A percentile compares a stretch with the other conserved stretches of the same genome.
Evolutionary conservation across 1,140 invertebrate genomes (phyloP).

Genomic region (Aphis craccivora): DNA sequence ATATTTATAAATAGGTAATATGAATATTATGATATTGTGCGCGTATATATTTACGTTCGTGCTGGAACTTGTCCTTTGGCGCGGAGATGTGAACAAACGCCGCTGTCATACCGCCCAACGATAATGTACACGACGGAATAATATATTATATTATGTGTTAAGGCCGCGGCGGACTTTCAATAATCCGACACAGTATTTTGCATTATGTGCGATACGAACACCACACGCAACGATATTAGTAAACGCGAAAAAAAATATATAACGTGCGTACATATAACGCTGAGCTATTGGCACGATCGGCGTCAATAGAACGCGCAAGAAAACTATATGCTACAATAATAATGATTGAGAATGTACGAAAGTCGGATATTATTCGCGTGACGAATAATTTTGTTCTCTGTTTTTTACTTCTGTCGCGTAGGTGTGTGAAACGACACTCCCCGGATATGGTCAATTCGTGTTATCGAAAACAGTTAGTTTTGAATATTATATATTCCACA

Average conservation of each 20-base stretch:
- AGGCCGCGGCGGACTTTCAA: conserved; percentile 3
- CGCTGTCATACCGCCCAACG: background rate
- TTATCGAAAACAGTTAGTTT: background rate
- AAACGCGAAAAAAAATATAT: background rate
- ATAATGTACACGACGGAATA: background rate
- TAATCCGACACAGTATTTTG: conserved; percentile 8
- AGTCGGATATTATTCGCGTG: background rate
- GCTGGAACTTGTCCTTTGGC: background rate
- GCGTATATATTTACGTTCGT: background rate
- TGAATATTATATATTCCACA: background rate
- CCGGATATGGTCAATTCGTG: background rate
- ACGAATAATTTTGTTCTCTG: background rate
- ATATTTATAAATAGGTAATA: background rate
- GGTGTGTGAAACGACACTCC: too few relatives aligned
- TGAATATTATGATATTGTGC: background rate
- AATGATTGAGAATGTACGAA: background rate
- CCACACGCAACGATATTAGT: background rate
- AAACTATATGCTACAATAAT: background rate
- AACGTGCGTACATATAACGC: background rate
- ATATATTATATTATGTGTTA: background rate
- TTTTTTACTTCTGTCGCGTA: background rate
- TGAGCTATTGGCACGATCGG: background rate
- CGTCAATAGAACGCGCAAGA: background rate
- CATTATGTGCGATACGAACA: background rate
- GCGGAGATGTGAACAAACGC: background rate